Base-by-base conservation (phyloP, 2,113 vertebrate genomes). In the Dipodomys merriami region DNA sequence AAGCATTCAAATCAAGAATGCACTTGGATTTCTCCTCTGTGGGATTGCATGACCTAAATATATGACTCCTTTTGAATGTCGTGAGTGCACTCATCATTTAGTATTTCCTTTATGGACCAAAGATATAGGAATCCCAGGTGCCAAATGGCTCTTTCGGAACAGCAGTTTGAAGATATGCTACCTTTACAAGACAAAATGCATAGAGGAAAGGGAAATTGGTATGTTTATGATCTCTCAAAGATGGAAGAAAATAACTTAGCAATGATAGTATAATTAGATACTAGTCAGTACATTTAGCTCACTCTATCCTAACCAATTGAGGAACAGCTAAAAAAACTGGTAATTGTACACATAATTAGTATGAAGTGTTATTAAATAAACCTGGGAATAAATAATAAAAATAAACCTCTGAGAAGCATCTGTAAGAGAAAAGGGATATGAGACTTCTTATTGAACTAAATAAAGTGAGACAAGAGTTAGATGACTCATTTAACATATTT, bases 381-480 rank as follows among this genome's bases (percentile, higher is more conserved):
- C 10, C 67, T 94, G 73, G 53, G 77, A 91, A 92, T 95, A 92
- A 62, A 69, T 39, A 91, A 92, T 95, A 92, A 62, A 69, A 91
- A 92, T 95, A 92, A 62, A 69, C 19, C 20, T 79, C 73, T 84
- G 69, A 94, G 97, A 93, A 78, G 33, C 62, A 80, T 12, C 84
- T 62, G 29, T 77, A 96, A 93, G 93, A 84, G 35, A 82, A 94
- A 76, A 84, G 39, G 10, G 13, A 93, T 53, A 30, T 86, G 57
- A 89, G 60, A 53, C 64, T 93, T 94, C 29, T 77, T 46, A 73
- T 53, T 71, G 68, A 91, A 18, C 62, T 93, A 91, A 95, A 94
- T 91, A 91, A 94, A 91, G 71, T 73, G 71, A 92, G 91, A 96
- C 57, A 95, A 83, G 88, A 76, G 27, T 78, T 84, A 93, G 64